These are phyloP conservation scores for Antigone vipio DNA, from an alignment of 2,113 vertebrate genomes.

Conservation along the genomic window DNA sequence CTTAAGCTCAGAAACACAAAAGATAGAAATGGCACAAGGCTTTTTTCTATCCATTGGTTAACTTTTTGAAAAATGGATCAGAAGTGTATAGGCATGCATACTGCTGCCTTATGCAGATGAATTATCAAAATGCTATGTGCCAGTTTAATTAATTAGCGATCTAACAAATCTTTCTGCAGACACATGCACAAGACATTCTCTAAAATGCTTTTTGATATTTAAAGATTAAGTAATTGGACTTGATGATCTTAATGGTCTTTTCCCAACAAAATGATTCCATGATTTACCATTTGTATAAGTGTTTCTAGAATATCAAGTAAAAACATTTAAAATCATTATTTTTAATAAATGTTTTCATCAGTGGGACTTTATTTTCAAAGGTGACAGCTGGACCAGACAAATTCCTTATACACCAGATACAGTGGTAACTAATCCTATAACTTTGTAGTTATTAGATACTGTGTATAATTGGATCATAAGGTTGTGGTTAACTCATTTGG, in stretches of 20 bases:
- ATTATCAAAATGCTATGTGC: background rate
- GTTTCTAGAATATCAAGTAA: background rate
- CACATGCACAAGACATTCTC: background rate
- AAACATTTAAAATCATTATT: background rate
- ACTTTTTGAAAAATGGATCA: background rate
- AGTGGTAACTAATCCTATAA: background rate
- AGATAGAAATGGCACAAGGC: background rate
- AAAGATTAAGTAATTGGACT: background rate
- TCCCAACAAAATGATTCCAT: too few relatives aligned
- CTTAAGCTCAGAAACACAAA: background rate
- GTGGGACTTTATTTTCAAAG: conserved; percentile 16
- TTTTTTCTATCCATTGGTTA: background rate
- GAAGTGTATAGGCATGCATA: background rate
- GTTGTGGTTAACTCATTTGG: background rate
- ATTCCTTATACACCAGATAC: conserved; percentile 2
- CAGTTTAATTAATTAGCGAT: background rate
- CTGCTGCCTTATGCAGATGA: background rate
- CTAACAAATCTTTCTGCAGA: background rate
- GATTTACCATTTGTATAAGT: background rate
- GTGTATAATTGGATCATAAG: conserved; percentile 10
- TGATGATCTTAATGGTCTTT: too few relatives aligned
- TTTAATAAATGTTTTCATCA: background rate
- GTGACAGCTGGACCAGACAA: background rate
- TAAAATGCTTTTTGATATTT: background rate
- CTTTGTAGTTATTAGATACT: conserved; percentile 7